Evolutionary conservation across 2,113 vertebrate species (phyloP).

Genomic region (Forbesichthys papilliferus): DNA sequence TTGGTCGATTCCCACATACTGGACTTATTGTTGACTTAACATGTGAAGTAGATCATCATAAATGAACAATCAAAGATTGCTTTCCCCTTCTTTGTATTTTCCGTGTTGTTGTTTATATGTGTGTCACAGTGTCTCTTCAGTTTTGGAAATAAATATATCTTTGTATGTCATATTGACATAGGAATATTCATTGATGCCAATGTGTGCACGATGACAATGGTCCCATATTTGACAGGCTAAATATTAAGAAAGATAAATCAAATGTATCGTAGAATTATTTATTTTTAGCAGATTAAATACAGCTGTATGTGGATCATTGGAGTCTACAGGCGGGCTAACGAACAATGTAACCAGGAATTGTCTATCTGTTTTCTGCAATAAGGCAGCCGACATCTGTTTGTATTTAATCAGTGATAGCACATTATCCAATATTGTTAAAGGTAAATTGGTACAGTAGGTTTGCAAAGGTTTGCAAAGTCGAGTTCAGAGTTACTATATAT

Average conservation of each 20-base stretch:
- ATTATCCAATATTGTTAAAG: slow-evolving; percentile 22
- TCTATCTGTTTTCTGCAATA: slow-evolving; percentile 31
- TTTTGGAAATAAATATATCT: too few species aligned
- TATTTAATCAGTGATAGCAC: slow-evolving; percentile 45
- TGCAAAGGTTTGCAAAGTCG: not conserved
- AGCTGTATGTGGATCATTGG: too few species aligned
- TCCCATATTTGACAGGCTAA: too few species aligned
- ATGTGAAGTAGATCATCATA: too few species aligned
- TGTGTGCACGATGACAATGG: too few species aligned
- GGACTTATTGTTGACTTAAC: too few species aligned
- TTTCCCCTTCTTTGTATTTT: not conserved
- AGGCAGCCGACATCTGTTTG: slow-evolving; percentile 34
- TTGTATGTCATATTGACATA: too few species aligned
- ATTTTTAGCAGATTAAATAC: too few species aligned
- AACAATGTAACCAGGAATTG: slow-evolving; percentile 36
- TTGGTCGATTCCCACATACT: too few species aligned
- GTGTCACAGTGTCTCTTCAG: not conserved
- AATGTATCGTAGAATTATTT: not conserved
- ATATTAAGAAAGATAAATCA: not conserved
- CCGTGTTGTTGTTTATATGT: not conserved
- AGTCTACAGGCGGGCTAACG: not conserved
- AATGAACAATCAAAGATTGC: not conserved
- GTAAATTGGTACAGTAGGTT: not conserved
- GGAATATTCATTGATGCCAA: too few species aligned
- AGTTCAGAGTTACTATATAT: not conserved